phyloP scores from a whole-genome alignment of 2,888 invertebrate genomes.

The Abscondita cerata region DNA sequence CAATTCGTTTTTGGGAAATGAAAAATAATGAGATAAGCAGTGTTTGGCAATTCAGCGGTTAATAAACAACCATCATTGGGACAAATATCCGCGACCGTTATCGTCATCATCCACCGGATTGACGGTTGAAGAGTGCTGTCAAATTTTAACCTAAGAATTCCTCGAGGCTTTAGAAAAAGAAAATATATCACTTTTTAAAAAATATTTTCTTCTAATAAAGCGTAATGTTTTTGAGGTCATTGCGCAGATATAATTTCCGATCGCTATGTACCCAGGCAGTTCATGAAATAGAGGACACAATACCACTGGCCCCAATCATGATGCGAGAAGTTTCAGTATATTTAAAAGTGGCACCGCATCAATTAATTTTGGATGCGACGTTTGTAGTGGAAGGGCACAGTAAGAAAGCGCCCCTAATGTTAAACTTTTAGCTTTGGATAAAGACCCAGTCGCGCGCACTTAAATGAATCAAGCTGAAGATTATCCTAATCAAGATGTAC shows the following conservation, averaged over 20 bases:
- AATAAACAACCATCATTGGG: conserved; percentile 72
- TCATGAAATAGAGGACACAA: conserved; percentile 30
- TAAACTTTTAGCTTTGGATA: conserved; percentile 81
- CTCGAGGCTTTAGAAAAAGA: conserved; percentile 69
- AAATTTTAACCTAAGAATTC: conserved; percentile 75
- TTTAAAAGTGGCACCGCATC: conserved; percentile 68
- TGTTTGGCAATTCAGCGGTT: conserved; percentile 74
- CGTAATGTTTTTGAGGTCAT: conserved; percentile 24
- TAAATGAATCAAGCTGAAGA: conserved; percentile 68
- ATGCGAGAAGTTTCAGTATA: conserved; percentile 72
- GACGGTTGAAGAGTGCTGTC: conserved; percentile 75
- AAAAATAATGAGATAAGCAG: conserved; percentile 71
- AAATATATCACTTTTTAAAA: conserved; percentile 64
- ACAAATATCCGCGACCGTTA: conserved; percentile 68
- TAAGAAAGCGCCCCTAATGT: conserved; percentile 66
- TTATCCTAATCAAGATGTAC: conserved; percentile 75
- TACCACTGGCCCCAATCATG: conserved; percentile 80
- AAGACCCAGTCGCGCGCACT: conserved; percentile 82
- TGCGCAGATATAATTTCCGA: not conserved
- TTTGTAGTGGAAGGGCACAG: conserved; percentile 96
- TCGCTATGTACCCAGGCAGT: conserved; percentile 14
- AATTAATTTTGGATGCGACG: conserved; percentile 89
- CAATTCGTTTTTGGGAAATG: conserved; percentile 63
- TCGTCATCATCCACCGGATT: conserved; percentile 76
- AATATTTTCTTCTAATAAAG: conserved; percentile 54